phyloP scores from a whole-genome alignment of 2,797 vertebrate species.

The Xiphorhynchus erythropygius region DNA sequence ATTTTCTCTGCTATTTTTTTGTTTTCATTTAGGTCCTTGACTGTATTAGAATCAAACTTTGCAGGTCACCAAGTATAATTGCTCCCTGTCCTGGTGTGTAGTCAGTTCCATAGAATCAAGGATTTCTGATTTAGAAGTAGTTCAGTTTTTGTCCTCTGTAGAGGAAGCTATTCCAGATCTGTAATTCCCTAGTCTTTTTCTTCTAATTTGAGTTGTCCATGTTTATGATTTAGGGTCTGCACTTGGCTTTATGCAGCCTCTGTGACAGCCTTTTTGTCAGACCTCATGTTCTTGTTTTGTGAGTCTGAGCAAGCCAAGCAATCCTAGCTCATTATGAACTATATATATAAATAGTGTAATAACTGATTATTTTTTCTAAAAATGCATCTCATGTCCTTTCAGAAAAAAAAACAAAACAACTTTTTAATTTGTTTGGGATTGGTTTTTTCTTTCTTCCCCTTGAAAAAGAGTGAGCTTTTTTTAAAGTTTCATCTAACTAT shows the following conservation, averaged over 20 bases:
- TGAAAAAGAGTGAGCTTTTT: not conserved
- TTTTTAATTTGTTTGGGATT: too few species aligned
- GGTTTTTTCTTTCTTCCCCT: not conserved
- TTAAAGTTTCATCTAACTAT: not conserved
- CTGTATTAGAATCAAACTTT: not conserved
- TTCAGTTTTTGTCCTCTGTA: not conserved
- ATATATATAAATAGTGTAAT: not conserved
- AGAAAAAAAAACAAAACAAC: not conserved
- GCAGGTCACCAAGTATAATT: not conserved
- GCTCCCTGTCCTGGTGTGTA: not conserved
- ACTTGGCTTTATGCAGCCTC: not conserved
- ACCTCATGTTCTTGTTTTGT: not conserved
- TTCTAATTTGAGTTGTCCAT: not conserved
- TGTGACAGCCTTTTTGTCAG: not conserved
- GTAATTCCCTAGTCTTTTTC: not conserved
- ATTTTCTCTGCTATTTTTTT: conserved; percentile 29
- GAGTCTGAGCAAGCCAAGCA: not conserved
- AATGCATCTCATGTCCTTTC: not conserved
- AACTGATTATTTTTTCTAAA: not conserved
- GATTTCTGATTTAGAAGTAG: not conserved
- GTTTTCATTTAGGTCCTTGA: conserved; percentile 39
- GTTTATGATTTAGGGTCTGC: not conserved
- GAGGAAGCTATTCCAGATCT: not conserved
- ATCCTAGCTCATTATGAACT: not conserved
- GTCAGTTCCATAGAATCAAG: not conserved